phyloP scores from a whole-genome alignment of 2,113 vertebrate genomes.

The Ictalurus furcatus region DNA sequence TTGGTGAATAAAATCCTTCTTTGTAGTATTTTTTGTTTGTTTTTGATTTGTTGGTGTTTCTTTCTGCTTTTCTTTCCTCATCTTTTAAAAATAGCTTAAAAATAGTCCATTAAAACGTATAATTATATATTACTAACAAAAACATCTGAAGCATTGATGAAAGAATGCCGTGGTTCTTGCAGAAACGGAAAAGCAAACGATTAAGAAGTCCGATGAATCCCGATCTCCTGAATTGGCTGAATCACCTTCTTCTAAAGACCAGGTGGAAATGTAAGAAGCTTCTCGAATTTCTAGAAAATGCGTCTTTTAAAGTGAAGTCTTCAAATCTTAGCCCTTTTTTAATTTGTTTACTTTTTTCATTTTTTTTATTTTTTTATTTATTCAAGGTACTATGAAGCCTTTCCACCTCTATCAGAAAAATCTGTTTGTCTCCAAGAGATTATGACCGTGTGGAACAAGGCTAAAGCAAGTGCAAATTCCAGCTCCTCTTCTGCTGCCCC shows the following conservation, averaged over 20 bases:
- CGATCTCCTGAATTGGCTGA: conserved; percentile 88
- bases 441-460: conserved; percentile 98
- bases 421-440: conserved; percentile 98
- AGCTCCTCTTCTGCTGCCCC: conserved; percentile 93
- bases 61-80: background rate
- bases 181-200: conserved; percentile 89
- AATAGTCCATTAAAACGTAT: background rate
- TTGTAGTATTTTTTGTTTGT: background rate
- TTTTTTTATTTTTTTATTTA: background rate
- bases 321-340: background rate
- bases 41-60: background rate
- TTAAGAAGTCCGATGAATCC: conserved; percentile 88
- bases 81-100: background rate
- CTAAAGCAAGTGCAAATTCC: conserved; percentile 87
- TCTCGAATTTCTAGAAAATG: background rate
- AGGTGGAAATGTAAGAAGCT: conserved; percentile 94
- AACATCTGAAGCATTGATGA: background rate
- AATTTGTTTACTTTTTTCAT: background rate
- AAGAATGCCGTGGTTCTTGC: conserved; percentile 48
- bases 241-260: conserved; percentile 93
- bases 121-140: background rate
- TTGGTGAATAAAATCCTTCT: background rate
- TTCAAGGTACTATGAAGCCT: conserved; percentile 97
- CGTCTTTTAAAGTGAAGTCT: background rate
- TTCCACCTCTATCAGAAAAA: conserved; percentile 96